Evolutionary conservation across 2,797 vertebrate species (phyloP).

Genomic region (Buphagus erythrorhynchus): DNA sequence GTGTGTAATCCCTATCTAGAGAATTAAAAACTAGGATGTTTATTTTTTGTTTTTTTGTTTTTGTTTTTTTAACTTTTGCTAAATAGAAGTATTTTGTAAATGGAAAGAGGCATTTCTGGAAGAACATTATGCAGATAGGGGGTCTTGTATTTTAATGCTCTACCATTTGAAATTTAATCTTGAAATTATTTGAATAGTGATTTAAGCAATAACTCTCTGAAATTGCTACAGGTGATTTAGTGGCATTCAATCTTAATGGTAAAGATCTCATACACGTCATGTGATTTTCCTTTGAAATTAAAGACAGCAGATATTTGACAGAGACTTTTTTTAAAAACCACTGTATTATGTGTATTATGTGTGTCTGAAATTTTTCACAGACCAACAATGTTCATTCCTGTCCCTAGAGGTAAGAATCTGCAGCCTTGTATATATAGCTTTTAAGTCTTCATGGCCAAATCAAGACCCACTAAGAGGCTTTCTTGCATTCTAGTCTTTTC

Average conservation of each 20-base stretch:
- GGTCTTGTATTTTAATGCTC: slow-evolving; percentile 57
- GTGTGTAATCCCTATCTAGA: not conserved
- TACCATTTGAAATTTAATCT: slow-evolving; percentile 57
- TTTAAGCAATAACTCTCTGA: slow-evolving; percentile 26
- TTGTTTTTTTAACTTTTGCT: not conserved
- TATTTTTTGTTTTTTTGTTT: not conserved
- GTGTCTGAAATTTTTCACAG: not conserved
- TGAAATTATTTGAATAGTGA: slow-evolving; percentile 47
- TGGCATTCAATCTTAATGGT: not conserved
- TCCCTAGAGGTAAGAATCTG: not conserved
- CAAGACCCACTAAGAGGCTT: not conserved
- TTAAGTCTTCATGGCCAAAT: not conserved
- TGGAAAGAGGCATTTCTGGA: slow-evolving; percentile 37
- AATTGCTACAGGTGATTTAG: not conserved
- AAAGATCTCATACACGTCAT: not conserved
- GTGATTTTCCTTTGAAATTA: slow-evolving; percentile 32
- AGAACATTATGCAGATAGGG: slow-evolving; percentile 2
- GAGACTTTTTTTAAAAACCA: not conserved
- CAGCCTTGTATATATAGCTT: not conserved
- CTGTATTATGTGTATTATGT: not conserved
- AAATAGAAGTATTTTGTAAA: slow-evolving; percentile 48
- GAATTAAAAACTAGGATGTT: slow-evolving; percentile 29
- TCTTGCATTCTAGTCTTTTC: not conserved
- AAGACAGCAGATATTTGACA: not conserved
- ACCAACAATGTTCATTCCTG: not conserved